Evolutionary conservation across 2,888 invertebrate species (phyloP), one percentile per base, ranked within the genome.

Genomic region (Andricus quercusramuli): DNA sequence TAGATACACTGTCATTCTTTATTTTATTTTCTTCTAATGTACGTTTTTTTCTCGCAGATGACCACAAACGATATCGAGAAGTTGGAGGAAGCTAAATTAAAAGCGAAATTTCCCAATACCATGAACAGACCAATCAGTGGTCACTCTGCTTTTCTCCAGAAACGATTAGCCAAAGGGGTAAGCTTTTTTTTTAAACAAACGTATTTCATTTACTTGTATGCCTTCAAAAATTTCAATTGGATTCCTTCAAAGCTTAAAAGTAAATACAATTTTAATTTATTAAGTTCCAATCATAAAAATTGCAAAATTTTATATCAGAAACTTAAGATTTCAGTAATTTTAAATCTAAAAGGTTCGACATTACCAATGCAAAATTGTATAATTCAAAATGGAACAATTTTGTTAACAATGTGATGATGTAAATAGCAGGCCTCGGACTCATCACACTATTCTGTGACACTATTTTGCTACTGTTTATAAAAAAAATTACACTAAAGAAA

Each of bases 141-240:
- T 8, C 98, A 98, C 93, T 98, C 98, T 4, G 97, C 97, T 37
- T 97, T 99, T 91, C 93, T 99, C 85, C 98, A 98, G 92, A 99
- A 99, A 91, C 95, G 99, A 90, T 94, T 99, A 87, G 97, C 98
- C 65, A 98, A 98, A 94, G 98, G 98, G 92, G 98, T 98, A 94
- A 94, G 95, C n/a, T 74, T 20, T 68, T 78, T 51, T 64, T 22
- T 25, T 17, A 0, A 17, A 15, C 62, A 79, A 78, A 80, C 29
- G 20, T 56, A 64, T 66, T 22, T 47, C 20, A 56, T n/a, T 62
- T n/a, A 59, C 44, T 20, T 70, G 6, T 51, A 32, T 62, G 44
- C 82, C 5, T 8, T 22, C 9, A 20, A 32, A 37, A 13, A 44
- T 59, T n/a, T 9, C 47, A 51, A 47, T 65, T 56, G 20, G 4